Base-by-base conservation (phyloP, 2,888 invertebrate genomes). In the Yponomeuta plumbellus region DNA sequence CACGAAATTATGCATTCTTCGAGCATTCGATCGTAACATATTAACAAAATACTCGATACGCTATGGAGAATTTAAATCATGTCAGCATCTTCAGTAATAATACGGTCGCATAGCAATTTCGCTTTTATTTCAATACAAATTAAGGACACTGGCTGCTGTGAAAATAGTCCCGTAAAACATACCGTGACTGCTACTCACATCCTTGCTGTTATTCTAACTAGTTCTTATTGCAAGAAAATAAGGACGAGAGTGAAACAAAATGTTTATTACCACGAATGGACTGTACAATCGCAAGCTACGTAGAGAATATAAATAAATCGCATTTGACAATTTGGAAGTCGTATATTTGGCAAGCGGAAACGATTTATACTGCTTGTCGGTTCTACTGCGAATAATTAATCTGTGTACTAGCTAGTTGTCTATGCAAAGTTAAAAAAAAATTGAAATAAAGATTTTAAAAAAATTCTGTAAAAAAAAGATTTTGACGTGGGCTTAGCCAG, bases 1-100 rank as follows among this genome's bases (percentile, higher is more conserved):
- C 71, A 72, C 22, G 69, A 66, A 73, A 78, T 82, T 84, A 76
- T 66, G 81, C 84, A 87, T 87, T 86, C 86, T 66, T 67, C 69
- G 72, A 74, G 72, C 83, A 81, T 72, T 69, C 71, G 66, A 75
- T 62, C 44, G 59, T 70, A 68, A 69, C 62, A 67, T 67, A 69
- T 68, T 69, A 67, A 69, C 84, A 75, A 85, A 88, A 86, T 78
- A 59, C 80, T 77, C 71, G 71, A 77, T 74, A 75, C 70, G 71
- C 22, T 59, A 59, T 67, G 66, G 70, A 73, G 74, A 80, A 87
- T 86, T 84, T 82, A 71, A 81, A 87, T 76, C 70, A 70, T 79
- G 23, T 59, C 23, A 59, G 1, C 44, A 52, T 52, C 34, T 52
- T 17, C 44, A 52, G 17, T 52, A 52, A 52, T 34, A 34, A 34